Percentiles rank a stretch among this genome's conserved stretches.
phyloP scores from a whole-genome alignment of 2,888 invertebrate species.

The Kryphioiulus occultus region DNA sequence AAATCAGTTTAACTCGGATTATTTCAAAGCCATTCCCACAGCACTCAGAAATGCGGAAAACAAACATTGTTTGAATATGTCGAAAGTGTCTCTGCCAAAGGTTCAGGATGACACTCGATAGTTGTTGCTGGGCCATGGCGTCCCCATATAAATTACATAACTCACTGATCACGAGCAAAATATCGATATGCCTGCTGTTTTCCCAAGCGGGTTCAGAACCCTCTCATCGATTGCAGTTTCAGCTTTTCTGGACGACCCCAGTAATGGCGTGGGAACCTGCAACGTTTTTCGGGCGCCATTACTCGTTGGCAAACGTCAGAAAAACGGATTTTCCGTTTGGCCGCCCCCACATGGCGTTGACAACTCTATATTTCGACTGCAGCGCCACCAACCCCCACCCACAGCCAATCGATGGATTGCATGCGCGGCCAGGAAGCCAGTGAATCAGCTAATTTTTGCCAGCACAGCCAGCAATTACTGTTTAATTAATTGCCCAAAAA shows the following conservation, averaged over 20 bases:
- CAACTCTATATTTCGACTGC: neutral
- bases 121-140: too few relatives aligned
- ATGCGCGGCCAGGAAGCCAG: neutral
- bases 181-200: too few relatives aligned
- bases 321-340: neutral
- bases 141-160: too few relatives aligned
- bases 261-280: neutral
- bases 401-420: neutral
- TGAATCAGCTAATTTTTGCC: neutral
- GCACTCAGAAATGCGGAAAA: too few relatives aligned
- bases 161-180: too few relatives aligned
- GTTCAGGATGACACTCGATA: too few relatives aligned
- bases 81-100: too few relatives aligned
- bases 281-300: conserved; percentile 1
- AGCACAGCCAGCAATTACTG: neutral
- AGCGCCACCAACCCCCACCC: neutral
- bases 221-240: neutral
- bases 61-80: too few relatives aligned
- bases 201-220: too few relatives aligned
- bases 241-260: neutral
- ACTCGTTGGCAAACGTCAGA: neutral
- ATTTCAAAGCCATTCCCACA: too few relatives aligned
- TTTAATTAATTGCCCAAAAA: conserved; percentile 18
- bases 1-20: too few relatives aligned
- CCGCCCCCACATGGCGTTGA: neutral